Base-by-base conservation (phyloP, 2,888 invertebrate genomes). In the Dasypolia templi region DNA sequence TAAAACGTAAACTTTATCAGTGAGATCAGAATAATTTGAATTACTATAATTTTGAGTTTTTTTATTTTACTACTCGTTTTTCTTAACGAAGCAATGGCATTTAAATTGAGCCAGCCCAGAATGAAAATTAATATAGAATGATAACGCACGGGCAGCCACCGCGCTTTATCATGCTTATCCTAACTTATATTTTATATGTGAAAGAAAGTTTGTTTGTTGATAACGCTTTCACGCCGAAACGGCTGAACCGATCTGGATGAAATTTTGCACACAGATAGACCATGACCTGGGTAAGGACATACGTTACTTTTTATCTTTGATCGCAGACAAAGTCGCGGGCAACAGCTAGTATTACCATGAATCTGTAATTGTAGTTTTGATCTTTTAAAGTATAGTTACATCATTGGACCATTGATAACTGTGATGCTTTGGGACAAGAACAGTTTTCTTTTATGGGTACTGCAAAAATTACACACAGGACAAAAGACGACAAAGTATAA, bases 401-500 rank as follows among this genome's bases (percentile, higher is more conserved):
- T 4, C 12, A 29, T 26, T 17, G 11, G 6, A 11, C 2, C 26
- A 44, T 55, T 29, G 14, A 49, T 62, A 46, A 14, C 12, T 32
- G 42, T 29, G 12, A 2, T 17, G 14, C 26, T 53, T 53, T 22
- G 22, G 22, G 26, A 49, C 12, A 32, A 17, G 22, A 44, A 39
- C 6, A 26, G 0, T 62, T 49, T 44, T 3, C 5, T 11, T 7
- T 3, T 19, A 35, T 1, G 6, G 14, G 19, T 17, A 26, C 32
- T 35, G 22, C 9, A 42, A 42, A 22, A 63, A 46, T n/a, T 26
- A 26, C 1, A 29, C 26, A 65, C n/a, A 58, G 39, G 35, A 67
- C 29, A 77, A 59, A 71, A 59, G 44, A 35, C 51, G 39, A 70
- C 44, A 66, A 62, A 76, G n/a, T 44, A 58, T 17, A 74, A 55